A percentile compares a stretch with the other conserved stretches of the same genome.
These are phyloP conservation scores for Campopleginae sp. DNA, from an alignment of 2,888 invertebrate species.

Conservation along the genomic window DNA sequence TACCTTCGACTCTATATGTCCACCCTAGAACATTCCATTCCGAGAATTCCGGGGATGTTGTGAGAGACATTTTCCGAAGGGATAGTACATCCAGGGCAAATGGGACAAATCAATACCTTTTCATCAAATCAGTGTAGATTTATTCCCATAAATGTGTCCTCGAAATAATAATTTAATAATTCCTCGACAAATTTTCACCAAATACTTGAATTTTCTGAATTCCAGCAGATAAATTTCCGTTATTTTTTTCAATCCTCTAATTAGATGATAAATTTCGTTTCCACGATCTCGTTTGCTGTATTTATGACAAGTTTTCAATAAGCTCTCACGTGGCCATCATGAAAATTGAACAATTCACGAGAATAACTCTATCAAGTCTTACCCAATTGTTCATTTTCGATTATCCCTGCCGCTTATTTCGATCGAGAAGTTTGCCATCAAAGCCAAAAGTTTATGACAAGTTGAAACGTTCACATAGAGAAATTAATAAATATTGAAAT, in stretches of 20 bases:
- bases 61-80: neutral
- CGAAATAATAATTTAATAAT: too few relatives aligned
- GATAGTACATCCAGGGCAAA: neutral
- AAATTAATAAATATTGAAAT: neutral
- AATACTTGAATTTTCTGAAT: too few relatives aligned
- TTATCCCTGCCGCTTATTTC: neutral
- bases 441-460: neutral
- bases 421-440: neutral
- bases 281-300: neutral
- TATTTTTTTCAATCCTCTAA: too few relatives aligned
- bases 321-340: neutral
- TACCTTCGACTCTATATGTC: neutral
- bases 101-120: constrained; percentile 3
- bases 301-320: neutral
- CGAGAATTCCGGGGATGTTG: neutral
- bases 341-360: neutral
- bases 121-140: neutral
- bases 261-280: neutral
- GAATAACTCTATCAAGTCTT: neutral
- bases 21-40: neutral
- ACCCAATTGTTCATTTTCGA: neutral
- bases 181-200: too few relatives aligned
- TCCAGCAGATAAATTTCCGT: too few relatives aligned
- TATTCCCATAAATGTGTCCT: too few relatives aligned
- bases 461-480: neutral